A percentile compares a stretch with the other conserved stretches of the same genome.
These are phyloP conservation scores for Dryadula phaetusa DNA, from an alignment of 2,888 invertebrate species.

Conservation along the genomic window DNA sequence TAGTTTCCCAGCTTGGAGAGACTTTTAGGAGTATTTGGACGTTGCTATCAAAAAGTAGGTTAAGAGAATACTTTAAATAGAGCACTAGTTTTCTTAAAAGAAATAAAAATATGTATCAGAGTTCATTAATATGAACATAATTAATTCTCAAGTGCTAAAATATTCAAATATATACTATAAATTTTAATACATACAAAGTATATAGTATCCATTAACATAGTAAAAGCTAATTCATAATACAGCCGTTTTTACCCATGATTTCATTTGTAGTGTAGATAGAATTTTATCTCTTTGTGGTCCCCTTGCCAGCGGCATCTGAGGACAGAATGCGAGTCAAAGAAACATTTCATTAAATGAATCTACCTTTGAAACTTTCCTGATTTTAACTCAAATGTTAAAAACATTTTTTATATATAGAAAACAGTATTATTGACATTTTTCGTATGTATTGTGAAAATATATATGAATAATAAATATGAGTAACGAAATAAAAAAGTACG, in stretches of 20 bases:
- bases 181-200: not conserved
- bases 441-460: not conserved
- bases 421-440: not conserved
- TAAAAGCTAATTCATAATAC: conserved; percentile 13
- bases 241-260: conserved; percentile 18
- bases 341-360: conserved; percentile 39
- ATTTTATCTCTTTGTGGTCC: conserved; percentile 33
- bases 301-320: conserved; percentile 32
- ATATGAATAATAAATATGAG: too few species aligned
- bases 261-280: conserved; percentile 33
- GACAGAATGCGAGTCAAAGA: conserved; percentile 40
- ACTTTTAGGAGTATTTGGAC: conserved; percentile 1
- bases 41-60: not conserved
- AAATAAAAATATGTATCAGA: too few species aligned
- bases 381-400: conserved; percentile 3
- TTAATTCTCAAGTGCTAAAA: not conserved
- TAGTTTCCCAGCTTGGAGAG: conserved; percentile 17
- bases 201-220: not conserved
- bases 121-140: not conserved
- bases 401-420: not conserved
- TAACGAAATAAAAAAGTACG: too few species aligned
- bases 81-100: not conserved
- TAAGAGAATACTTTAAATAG: not conserved
- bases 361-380: conserved; percentile 14
- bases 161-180: not conserved